Base-by-base conservation (phyloP, 2,888 invertebrate species). In the Patella ulyssiponensis region DNA sequence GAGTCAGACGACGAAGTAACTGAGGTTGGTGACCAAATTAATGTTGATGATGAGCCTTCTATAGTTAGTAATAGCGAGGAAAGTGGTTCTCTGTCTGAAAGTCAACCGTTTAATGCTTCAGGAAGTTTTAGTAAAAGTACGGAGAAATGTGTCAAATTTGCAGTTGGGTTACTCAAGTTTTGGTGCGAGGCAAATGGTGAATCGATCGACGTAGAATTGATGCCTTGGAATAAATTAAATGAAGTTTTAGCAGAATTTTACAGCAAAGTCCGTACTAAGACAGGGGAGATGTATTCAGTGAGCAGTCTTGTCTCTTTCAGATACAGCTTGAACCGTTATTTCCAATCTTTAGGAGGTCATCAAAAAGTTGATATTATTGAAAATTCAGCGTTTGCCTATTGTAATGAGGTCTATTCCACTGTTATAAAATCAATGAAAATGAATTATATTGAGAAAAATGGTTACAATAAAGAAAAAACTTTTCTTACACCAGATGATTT, bases 401-500 rank as follows among this genome's bases (percentile, higher is more conserved):
- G 12, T 23, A 64, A 64, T 64, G 64, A 64, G 14, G 23, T 64
- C 20, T 64, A 23, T 14, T 23, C 20, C 20, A 64, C 64, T 14
- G 64, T 64, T 64, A 23, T 64, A 20, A 64, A 64, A 64, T 64
- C 64, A 23, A 23, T 64, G 64, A 64, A 64, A 64, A 20, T 76
- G 9, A 76, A 33, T 51, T 15, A 23, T 64, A 58, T 64, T n/a
- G 72, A 71, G 5, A 72, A 71, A 51, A 58, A 72, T 52, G 73
- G 73, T 52, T 69, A 72, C 44, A 69, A 72, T n/a, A 54, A 56
- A 69, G 15, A 44, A 71, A 70, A 33, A 17, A 27, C 44, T 9
- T 52, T 54, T 51, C 69, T 76, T n/a, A 73, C 72, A 15, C 27
- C 76, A 51, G 76, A 76, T 58, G 72, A 76, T 20, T 44, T 76